These are phyloP conservation scores for Laspeyria flexula DNA, from an alignment of 2,888 invertebrate genomes.

Conservation along the genomic window DNA sequence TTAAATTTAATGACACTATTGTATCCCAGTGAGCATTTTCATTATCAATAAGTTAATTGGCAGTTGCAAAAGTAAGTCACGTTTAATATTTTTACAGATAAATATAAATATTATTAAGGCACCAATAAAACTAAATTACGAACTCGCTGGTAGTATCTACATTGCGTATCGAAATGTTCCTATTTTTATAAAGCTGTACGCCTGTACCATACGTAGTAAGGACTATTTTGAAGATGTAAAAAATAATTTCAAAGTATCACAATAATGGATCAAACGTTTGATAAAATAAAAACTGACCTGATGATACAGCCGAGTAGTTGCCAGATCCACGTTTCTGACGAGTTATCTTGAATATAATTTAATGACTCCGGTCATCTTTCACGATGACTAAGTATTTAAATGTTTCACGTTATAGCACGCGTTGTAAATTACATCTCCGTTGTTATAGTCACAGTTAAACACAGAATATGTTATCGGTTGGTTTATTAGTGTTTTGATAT, in stretches of 20 bases:
- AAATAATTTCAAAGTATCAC: background rate
- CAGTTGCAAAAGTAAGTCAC: too few species aligned
- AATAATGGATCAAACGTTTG: slow-evolving; percentile 34
- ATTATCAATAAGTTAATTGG: too few species aligned
- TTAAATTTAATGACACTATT: too few species aligned
- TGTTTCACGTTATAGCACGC: slow-evolving; percentile 48
- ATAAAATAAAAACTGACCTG: slow-evolving; percentile 68
- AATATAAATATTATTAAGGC: too few species aligned
- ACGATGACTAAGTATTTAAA: slow-evolving; percentile 49
- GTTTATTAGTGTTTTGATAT: slow-evolving; percentile 17
- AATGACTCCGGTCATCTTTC: slow-evolving; percentile 61
- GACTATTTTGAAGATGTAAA: background rate
- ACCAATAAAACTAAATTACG: too few species aligned
- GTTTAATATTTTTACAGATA: too few species aligned
- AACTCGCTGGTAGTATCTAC: too few species aligned
- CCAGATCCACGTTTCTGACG: slow-evolving; percentile 51
- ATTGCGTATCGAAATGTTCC: too few species aligned
- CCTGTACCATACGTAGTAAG: too few species aligned
- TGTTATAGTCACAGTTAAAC: slow-evolving; percentile 49
- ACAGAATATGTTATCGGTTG: slow-evolving; percentile 29
- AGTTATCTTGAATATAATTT: slow-evolving; percentile 61
- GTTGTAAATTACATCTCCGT: slow-evolving; percentile 50
- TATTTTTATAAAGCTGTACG: too few species aligned
- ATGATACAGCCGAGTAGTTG: slow-evolving; percentile 60
- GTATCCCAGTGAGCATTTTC: too few species aligned